Evolutionary conservation across 2,888 invertebrate species (phyloP), one percentile per base, ranked within the genome.

Genomic region (Eristalis arbustorum): DNA sequence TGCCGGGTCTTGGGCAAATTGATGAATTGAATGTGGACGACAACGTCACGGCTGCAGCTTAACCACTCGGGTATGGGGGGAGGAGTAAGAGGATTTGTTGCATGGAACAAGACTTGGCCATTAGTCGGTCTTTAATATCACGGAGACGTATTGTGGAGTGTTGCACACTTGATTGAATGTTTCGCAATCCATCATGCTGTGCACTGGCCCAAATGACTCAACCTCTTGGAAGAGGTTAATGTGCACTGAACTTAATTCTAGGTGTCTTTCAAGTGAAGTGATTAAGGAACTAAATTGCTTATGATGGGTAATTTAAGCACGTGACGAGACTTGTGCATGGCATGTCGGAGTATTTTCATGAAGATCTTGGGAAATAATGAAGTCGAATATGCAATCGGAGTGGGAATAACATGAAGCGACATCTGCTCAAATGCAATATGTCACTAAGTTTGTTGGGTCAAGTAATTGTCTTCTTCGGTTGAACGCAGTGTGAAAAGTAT

Each of bases 21-120:
- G 64, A 66, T 78, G 66, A 72, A 66, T 78, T 42, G 71, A 31
- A 14, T 5, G 22, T 49, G 37, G 67, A 23, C 63, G 72, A 64
- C 49, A 28, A 18, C 31, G 18, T 4, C 22, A 5, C 57, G n/a
- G 59, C 13, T 28, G 59, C 23, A 59, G 25, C 49, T 49, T 14
- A 4, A 1, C n/a, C 42, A 4, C n/a, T 42, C 18, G 49, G 18
- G 18, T 18, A 4, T 34, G 28, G 8, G 13, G 25, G 34, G 18
- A n/a, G n/a, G 11, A n/a, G 25, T 76, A 69, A 64, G 57, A 56
- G 69, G 77, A 59, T 71, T 62, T 62, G 8, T 11, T 28, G 34
- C 56, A 49, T 31, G 31, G 13, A n/a, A 31, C 22, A 62, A n/a
- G 61, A 23, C 49, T 34, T 37, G 18, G 62, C 18, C 68, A 66